phyloP scores from a whole-genome alignment of 1,140 invertebrate genomes.

The Drosophila neocordata region DNA sequence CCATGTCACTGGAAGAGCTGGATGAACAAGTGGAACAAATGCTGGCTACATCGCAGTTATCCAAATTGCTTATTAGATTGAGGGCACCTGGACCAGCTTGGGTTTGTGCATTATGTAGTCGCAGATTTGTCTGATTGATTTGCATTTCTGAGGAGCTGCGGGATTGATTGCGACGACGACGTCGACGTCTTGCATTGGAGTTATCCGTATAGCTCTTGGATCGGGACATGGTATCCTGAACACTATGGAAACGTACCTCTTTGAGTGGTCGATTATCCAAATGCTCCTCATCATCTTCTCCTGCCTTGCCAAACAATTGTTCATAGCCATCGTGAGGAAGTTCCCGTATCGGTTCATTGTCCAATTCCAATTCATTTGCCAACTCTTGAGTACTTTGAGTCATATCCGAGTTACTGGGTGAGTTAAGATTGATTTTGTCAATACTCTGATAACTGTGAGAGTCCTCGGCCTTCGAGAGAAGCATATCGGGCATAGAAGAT shows the following conservation, averaged over 20 bases:
- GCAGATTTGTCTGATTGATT: slow-evolving; percentile 79
- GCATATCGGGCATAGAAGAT: slow-evolving; percentile 78
- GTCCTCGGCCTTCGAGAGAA: slow-evolving; percentile 75
- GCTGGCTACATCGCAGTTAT: slow-evolving; percentile 87
- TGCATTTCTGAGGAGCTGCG: slow-evolving; percentile 80
- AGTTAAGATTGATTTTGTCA: slow-evolving; percentile 79
- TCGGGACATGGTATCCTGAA: slow-evolving; percentile 79
- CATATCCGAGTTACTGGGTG: slow-evolving; percentile 75
- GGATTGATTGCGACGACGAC: slow-evolving; percentile 74
- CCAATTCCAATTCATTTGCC: slow-evolving; percentile 72
- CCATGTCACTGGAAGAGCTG: slow-evolving; percentile 89
- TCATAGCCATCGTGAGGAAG: slow-evolving; percentile 72
- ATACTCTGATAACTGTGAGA: slow-evolving; percentile 81
- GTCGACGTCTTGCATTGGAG: slow-evolving; percentile 70
- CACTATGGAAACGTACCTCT: slow-evolving; percentile 77
- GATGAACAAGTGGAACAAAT: slow-evolving; percentile 95
- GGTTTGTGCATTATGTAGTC: slow-evolving; percentile 75
- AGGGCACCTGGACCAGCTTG: slow-evolving; percentile 51
- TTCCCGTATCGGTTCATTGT: slow-evolving; percentile 63
- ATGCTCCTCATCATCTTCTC: slow-evolving; percentile 50
- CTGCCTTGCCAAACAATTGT: slow-evolving; percentile 49
- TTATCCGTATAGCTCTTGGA: slow-evolving; percentile 82
- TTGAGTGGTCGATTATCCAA: slow-evolving; percentile 68
- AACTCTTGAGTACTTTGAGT: slow-evolving; percentile 80
- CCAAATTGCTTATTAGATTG: slow-evolving; percentile 70